Percentiles rank a stretch among this genome's conserved stretches.
These are phyloP conservation scores for Gymnarchus niloticus DNA, from an alignment of 2,113 vertebrate genomes.

Conservation along the genomic window DNA sequence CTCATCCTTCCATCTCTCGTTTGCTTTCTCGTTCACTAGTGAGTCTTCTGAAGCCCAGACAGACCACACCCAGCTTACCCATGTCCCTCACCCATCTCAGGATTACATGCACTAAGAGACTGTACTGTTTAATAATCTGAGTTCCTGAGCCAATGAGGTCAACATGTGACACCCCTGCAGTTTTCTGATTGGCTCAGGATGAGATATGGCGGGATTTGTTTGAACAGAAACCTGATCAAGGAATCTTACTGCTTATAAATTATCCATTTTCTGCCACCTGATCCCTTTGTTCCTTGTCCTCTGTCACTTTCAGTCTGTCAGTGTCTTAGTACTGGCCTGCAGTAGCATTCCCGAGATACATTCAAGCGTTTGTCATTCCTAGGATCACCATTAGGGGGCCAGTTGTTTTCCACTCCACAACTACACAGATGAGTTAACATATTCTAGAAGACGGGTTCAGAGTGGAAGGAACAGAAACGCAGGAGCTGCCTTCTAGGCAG, in stretches of 20 bases:
- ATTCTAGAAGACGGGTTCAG: background rate
- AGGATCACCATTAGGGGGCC: background rate
- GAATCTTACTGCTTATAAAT: conserved; percentile 3
- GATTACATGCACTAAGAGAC: background rate
- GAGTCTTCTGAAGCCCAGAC: conserved; percentile 46
- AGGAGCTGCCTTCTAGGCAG: background rate
- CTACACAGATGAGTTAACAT: background rate
- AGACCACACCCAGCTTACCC: conserved; percentile 47
- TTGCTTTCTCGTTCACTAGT: conserved; percentile 29
- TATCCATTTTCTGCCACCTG: background rate
- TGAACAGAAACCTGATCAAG: background rate
- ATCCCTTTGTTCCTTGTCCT: background rate
- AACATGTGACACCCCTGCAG: background rate
- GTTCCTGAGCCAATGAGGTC: background rate
- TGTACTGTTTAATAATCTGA: background rate
- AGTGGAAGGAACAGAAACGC: no score
- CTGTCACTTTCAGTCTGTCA: background rate
- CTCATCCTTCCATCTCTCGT: conserved; percentile 5
- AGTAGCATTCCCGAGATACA: background rate
- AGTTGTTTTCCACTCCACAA: no score
- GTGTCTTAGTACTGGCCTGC: background rate
- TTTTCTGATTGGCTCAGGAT: background rate
- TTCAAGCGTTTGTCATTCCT: background rate
- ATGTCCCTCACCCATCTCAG: background rate
- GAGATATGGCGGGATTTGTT: background rate